These are phyloP conservation scores for Anarsia innoxiella DNA, from an alignment of 2,888 invertebrate species.

Conservation along the genomic window DNA sequence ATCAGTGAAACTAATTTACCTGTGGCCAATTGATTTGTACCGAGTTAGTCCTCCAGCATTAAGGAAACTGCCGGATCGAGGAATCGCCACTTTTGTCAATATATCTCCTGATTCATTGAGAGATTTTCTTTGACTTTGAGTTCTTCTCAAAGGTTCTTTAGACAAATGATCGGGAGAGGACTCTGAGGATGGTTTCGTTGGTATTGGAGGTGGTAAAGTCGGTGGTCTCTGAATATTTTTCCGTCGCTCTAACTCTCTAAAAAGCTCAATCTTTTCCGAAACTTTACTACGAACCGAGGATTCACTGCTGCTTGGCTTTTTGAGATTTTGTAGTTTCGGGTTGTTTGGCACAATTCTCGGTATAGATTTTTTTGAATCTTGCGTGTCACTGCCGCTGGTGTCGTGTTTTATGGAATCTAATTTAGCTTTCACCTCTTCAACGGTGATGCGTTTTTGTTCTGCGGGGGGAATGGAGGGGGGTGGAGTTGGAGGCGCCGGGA, in stretches of 20 bases:
- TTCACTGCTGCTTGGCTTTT: slow-evolving; percentile 51
- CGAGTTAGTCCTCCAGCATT: slow-evolving; percentile 86
- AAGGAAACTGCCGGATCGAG: slow-evolving; percentile 88
- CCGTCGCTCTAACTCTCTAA: slow-evolving; percentile 62
- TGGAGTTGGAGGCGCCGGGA: slow-evolving; percentile 64
- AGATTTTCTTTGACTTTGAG: slow-evolving; percentile 64
- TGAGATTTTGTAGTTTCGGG: slow-evolving; percentile 35
- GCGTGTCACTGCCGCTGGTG: slow-evolving; percentile 66
- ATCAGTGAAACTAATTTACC: slow-evolving; percentile 53
- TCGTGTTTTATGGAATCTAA: slow-evolving; percentile 66
- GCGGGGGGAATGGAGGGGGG: slow-evolving; percentile 44
- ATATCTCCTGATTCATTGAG: slow-evolving; percentile 83
- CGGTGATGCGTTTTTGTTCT: slow-evolving; percentile 61
- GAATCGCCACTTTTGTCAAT: slow-evolving; percentile 89
- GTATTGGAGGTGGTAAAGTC: slow-evolving; percentile 65
- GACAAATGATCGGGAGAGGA: slow-evolving; percentile 36
- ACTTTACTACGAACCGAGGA: slow-evolving; percentile 66
- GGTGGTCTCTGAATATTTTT: slow-evolving; percentile 67
- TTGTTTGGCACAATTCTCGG: slow-evolving; percentile 34
- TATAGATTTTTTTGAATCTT: slow-evolving; percentile 67
- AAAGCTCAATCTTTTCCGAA: slow-evolving; percentile 69
- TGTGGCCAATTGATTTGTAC: slow-evolving; percentile 82
- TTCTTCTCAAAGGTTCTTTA: slow-evolving; percentile 59
- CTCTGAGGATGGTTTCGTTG: slow-evolving; percentile 48
- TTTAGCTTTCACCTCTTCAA: slow-evolving; percentile 76